Evolutionary conservation across 2,888 invertebrate species (phyloP).

Genomic region (Parthenolecanium corni): DNA sequence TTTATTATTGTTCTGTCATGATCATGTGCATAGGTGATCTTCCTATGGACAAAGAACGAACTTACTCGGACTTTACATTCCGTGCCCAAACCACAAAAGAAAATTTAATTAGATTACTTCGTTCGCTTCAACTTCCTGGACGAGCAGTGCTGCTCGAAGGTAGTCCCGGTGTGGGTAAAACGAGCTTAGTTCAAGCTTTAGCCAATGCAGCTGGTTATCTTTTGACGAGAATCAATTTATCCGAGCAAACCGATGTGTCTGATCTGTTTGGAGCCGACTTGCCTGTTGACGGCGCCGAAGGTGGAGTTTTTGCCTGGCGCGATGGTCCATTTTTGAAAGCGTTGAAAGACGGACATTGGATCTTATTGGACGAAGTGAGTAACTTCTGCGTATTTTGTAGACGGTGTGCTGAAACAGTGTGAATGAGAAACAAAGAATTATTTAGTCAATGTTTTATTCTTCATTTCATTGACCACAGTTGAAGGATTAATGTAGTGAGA

Average conservation of each 20-base stretch:
- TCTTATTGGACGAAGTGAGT: conserved; percentile 77
- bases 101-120: conserved; percentile 72
- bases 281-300: conserved; percentile 74
- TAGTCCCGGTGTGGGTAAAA: conserved; percentile 97
- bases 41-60: neutral
- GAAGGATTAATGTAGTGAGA: too few species aligned
- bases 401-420: neutral
- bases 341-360: conserved; percentile 86
- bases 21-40: conserved; percentile 12
- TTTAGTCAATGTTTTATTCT: neutral
- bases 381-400: neutral
- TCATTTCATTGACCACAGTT: too few species aligned
- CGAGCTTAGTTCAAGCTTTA: conserved; percentile 81
- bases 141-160: conserved; percentile 93
- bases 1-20: too few species aligned
- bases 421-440: neutral
- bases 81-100: conserved; percentile 63
- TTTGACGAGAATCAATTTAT: conserved; percentile 87
- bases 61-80: conserved; percentile 49
- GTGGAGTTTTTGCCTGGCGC: conserved; percentile 86
- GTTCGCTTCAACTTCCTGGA: conserved; percentile 71
- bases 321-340: conserved; percentile 93
- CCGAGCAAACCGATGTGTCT: conserved; percentile 96
- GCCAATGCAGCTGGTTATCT: conserved; percentile 72
- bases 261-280: conserved; percentile 97